Evolutionary conservation across 2,888 invertebrate species (phyloP).

Genomic region (Agrochola lota): DNA sequence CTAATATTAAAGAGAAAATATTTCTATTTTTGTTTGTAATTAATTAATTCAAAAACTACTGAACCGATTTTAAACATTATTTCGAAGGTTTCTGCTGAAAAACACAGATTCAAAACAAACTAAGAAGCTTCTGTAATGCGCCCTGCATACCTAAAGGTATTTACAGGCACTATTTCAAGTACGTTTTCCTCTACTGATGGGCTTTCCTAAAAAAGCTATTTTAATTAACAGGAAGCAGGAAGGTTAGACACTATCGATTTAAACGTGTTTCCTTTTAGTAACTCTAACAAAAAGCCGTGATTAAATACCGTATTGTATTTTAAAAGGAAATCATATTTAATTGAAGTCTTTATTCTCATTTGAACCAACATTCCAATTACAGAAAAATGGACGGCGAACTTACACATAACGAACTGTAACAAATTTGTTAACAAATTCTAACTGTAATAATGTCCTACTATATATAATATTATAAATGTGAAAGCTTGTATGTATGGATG

Average conservation of each 20-base stretch:
- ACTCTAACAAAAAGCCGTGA: neutral
- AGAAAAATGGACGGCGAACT: conserved; percentile 9
- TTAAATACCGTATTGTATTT: neutral
- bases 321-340: conserved; percentile 25
- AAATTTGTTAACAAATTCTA: neutral
- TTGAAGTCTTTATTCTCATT: conserved; percentile 19
- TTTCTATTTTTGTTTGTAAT: no score
- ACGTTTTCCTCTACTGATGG: neutral
- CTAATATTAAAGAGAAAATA: no score
- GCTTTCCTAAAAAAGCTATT: neutral
- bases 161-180: neutral
- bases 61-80: no score
- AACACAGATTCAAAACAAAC: neutral
- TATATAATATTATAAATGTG: no score
- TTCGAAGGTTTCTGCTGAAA: no score
- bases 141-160: neutral
- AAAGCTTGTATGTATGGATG: no score
- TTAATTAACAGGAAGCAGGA: neutral
- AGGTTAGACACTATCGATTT: neutral
- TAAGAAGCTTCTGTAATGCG: neutral
- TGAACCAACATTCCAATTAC: conserved; percentile 21
- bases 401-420: neutral
- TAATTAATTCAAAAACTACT: no score
- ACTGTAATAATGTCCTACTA: neutral
- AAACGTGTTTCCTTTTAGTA: conserved; percentile 15